Base-by-base conservation (phyloP, 2,888 invertebrate genomes). In the Phytoseiulus persimilis region DNA sequence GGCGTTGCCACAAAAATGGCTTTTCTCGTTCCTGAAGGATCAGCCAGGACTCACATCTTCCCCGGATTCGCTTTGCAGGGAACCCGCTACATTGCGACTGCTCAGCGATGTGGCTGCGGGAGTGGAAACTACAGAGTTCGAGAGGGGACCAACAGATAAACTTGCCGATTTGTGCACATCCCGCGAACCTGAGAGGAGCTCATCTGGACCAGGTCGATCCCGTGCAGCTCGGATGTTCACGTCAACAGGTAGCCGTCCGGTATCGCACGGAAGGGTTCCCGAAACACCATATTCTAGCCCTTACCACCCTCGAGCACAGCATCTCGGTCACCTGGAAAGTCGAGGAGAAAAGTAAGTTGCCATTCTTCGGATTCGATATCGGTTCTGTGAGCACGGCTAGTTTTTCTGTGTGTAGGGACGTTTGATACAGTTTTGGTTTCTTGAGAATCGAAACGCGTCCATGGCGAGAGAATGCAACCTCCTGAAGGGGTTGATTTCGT, bases 31-130 rank as follows among this genome's bases (percentile, higher is more conserved):
- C 9, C 39, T 6, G 39, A 39, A n/a, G n/a, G n/a, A n/a, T n/a
- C 39, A 39, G 39, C 39, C n/a, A n/a, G n/a, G 39, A 39, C 9
- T 39, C 39, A 39, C 3, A 39, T 6, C 5, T 39, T 39, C 5
- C 39, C 9, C 39, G 9, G 9, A 39, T 39, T 39, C 39, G 3
- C 9, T 9, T 87, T 87, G 33, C 87, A 87, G 87, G 87, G 28
- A 87, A 87, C 87, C 87, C 87, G 9, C 33, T 87, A 23, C 87
- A 45, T n/a, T 87, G 87, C 33, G 87, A 87, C 33, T 87, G 87
- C 33, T n/a, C 32, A n/a, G 32, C 87, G 11, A 87, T 33, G 87
- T 87, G 87, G 87, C 87, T 87, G 1, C 87, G 87, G 5, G 87
- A 87, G 23, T 87, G 87, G 87, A 33, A 45, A 28, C 87, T 87